phyloP scores from a whole-genome alignment of 2,888 invertebrate species.

The Leptinotarsa tumamoca region DNA sequence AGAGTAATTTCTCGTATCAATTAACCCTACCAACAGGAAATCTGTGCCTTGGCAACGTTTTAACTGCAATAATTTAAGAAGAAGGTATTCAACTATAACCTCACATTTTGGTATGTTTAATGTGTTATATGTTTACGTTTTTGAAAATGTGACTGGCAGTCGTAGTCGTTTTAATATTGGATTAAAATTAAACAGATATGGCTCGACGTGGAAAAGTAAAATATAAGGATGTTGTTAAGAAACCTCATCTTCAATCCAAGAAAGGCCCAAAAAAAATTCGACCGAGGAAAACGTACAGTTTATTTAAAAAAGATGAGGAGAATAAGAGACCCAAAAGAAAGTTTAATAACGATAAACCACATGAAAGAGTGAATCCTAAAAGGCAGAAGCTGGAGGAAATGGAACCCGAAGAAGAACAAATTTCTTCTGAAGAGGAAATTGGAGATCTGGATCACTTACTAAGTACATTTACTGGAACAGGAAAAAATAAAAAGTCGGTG shows the following conservation, averaged over 20 bases:
- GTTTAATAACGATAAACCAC: constrained; percentile 59
- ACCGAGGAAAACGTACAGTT: constrained; percentile 51
- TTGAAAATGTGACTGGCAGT: constrained; percentile 3
- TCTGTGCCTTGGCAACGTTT: too few species aligned
- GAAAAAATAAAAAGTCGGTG: constrained; percentile 47
- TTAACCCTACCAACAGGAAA: too few species aligned
- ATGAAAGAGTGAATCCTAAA: constrained; percentile 68
- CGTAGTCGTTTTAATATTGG: neutral
- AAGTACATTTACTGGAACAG: constrained; percentile 52
- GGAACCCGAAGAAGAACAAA: constrained; percentile 25
- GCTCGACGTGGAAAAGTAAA: constrained; percentile 50
- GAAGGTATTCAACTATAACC: constrained; percentile 6
- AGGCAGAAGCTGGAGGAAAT: constrained; percentile 45
- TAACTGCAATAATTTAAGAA: too few species aligned
- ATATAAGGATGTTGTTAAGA: constrained; percentile 54
- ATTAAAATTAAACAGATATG: constrained; percentile 28
- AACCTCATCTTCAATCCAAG: constrained; percentile 40
- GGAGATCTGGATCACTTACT: constrained; percentile 53
- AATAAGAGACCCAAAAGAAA: constrained; percentile 48
- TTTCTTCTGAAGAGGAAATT: constrained; percentile 49
- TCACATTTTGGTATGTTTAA: neutral
- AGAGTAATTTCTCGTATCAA: too few species aligned
- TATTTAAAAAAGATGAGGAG: constrained; percentile 48
- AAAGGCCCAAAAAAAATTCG: constrained; percentile 45
- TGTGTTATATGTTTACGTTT: neutral